phyloP scores from a whole-genome alignment of 2,113 vertebrate species.

The Phocoena phocoena region DNA sequence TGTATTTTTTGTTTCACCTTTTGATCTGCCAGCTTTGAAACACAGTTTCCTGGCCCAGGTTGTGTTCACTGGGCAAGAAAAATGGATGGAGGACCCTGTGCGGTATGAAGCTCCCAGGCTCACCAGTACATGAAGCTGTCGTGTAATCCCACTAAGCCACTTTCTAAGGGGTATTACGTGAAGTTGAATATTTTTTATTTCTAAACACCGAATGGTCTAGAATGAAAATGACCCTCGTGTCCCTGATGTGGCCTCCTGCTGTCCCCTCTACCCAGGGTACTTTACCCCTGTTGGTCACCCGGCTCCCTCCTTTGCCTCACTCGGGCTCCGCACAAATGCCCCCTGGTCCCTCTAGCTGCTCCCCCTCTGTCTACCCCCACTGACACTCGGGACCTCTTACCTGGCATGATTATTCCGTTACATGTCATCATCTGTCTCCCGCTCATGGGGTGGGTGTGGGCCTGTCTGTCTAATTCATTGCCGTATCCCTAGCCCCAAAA shows the following conservation, averaged over 20 bases:
- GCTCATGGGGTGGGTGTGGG: no score
- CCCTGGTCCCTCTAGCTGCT: neutral
- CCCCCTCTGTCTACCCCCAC: fast-evolving
- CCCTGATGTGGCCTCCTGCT: neutral
- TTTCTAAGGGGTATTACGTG: neutral
- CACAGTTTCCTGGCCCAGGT: neutral
- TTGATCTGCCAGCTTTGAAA: neutral
- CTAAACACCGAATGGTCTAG: neutral
- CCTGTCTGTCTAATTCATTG: neutral
- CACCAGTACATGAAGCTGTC: fast-evolving
- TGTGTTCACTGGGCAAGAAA: neutral
- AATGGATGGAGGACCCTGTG: fast-evolving
- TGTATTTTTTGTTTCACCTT: neutral
- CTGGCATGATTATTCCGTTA: no score
- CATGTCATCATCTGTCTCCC: fast-evolving
- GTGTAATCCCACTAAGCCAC: neutral
- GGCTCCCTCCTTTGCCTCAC: no score
- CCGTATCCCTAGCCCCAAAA: neutral
- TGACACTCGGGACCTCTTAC: neutral
- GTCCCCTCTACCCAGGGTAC: neutral
- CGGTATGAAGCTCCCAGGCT: neutral
- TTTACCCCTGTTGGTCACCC: fast-evolving
- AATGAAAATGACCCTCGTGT: neutral
- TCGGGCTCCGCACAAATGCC: fast-evolving
- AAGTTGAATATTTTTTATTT: neutral